Base-by-base conservation (phyloP, 2,797 vertebrate genomes). In the Melanotaenia pygmaea region DNA sequence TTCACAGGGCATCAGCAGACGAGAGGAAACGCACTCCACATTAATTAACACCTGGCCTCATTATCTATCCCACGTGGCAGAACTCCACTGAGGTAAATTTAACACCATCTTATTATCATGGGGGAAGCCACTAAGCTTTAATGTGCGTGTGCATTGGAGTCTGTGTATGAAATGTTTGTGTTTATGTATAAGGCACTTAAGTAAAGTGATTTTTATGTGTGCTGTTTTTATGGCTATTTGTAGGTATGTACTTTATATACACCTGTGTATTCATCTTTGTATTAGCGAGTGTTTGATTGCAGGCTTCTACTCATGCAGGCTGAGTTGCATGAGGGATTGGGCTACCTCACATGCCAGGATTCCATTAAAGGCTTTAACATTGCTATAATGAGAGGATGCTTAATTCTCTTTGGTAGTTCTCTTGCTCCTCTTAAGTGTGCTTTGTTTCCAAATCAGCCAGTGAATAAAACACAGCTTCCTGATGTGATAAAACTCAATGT, bases 41-140 rank as follows among this genome's bases (percentile, higher is more conserved):
- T 93, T 90, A 91, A 92, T 92, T 92, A 93, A 91, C 92, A 92
- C 89, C 90, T 92, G 90, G 84, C 86, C 86, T 93, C 90, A 93
- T 94, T 93, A 93, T 94, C 89, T 89, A 70, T 91, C 92, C 88
- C 91, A 81, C 88, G 90, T 86, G 90, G 83, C 76, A 79, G 70
- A 78, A 72, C 89, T 88, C 89, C 82, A 88, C 86, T 80, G 82
- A 89, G 89, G 85, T 82, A 88, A 80, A 90, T 90, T 90, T 91
- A 91, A 89, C 87, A 88, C 79, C 40, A 54, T 82, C 75, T 88
- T 84, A 86, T 90, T 87, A 83, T 84, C 74, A 59, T 50, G 64
- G 81, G 75, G 79, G 64, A 59, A 50, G 47, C 53, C 58, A 18
- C 35, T 70, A 63, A 67, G 58, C 57, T 70, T 80, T 76, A 11